Conservation (phyloP, 2,113 vertebrate species). For the Lepus americanus region DNA sequence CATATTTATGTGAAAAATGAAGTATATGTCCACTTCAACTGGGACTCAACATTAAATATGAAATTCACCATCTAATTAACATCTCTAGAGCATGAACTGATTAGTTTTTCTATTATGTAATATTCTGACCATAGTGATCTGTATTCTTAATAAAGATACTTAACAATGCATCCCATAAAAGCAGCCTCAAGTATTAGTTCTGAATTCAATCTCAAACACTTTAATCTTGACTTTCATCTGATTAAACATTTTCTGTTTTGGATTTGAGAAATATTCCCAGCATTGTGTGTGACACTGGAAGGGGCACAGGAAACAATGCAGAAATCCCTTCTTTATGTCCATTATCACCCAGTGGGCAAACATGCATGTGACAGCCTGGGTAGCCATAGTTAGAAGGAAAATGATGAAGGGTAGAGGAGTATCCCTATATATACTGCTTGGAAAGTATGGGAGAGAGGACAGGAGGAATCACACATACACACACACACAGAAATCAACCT, state of each 20-base stretch:
- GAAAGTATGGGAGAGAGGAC: rapidly evolving
- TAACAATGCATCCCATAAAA: neutral
- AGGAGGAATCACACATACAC: neutral
- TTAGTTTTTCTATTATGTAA: neutral
- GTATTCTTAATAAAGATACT: neutral
- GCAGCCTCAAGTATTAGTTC: neutral
- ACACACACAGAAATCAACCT: neutral
- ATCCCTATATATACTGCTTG: no score
- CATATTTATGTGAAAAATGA: neutral
- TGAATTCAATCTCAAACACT: neutral
- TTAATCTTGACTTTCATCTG: neutral
- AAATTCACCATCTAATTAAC: neutral
- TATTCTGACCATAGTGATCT: neutral
- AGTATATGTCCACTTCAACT: neutral
- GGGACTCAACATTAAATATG: neutral
- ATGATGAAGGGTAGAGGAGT: neutral
- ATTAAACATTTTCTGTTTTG: neutral
- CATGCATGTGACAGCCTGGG: neutral
- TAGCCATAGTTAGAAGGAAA: neutral
- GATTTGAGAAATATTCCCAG: neutral
- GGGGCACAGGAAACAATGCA: neutral
- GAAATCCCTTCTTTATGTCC: neutral
- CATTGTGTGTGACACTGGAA: neutral
- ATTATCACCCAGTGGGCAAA: rapidly evolving
- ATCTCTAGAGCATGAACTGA: neutral